These are phyloP conservation scores for Stenurella melanura DNA, from an alignment of 2,888 invertebrate species.

Conservation along the genomic window DNA sequence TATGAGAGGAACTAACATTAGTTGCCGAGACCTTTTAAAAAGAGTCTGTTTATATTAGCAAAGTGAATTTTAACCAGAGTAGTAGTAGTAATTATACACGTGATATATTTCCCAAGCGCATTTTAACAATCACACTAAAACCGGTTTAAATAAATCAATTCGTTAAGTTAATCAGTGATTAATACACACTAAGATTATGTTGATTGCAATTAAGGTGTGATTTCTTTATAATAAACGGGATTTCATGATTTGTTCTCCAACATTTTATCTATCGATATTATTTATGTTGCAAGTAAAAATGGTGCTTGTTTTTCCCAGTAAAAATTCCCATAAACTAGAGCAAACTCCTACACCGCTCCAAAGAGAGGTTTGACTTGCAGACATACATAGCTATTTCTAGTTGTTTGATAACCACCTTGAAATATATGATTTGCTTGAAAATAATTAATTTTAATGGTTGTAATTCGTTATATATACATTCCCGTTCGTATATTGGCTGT, in stretches of 20 bases:
- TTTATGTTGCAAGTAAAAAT: constrained; percentile 59
- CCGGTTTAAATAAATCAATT: constrained; percentile 13
- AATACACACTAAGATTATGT: constrained; percentile 59
- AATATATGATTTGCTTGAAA: constrained; percentile 48
- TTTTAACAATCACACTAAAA: background rate
- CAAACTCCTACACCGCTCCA: constrained; percentile 61
- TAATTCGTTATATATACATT: constrained; percentile 48
- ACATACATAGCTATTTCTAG: constrained; percentile 39
- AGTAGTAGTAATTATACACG: background rate
- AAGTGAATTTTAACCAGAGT: constrained; percentile 1
- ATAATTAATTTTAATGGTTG: constrained; percentile 51
- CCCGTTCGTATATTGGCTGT: constrained; percentile 49
- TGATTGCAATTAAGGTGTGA: constrained; percentile 60
- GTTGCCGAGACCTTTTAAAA: no score
- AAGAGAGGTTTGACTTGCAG: constrained; percentile 47
- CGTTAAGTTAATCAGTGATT: constrained; percentile 40
- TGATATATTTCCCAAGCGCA: background rate
- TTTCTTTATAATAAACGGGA: constrained; percentile 54
- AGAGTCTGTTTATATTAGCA: background rate
- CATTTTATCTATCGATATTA: constrained; percentile 56
- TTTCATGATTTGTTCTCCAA: constrained; percentile 56
- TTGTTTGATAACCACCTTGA: constrained; percentile 53
- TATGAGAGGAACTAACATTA: no score
- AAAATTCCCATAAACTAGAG: constrained; percentile 62
- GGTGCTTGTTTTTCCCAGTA: constrained; percentile 58